Evolutionary conservation across 1,140 invertebrate species (phyloP).

Genomic region (Bombus soroeensis): DNA sequence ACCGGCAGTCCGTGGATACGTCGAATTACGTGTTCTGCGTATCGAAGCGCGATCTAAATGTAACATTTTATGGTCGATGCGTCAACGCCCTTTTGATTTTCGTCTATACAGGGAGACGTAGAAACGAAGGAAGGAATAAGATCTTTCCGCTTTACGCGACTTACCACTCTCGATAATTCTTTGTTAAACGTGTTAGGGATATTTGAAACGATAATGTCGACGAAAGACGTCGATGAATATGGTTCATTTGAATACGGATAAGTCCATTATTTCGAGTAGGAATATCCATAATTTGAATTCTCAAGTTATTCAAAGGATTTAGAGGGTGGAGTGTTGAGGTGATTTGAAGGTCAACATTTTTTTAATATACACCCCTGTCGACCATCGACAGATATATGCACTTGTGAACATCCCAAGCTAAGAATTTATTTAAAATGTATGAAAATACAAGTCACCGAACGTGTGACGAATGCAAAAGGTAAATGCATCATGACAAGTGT

Average conservation of each 20-base stretch:
- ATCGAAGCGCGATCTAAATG: slow-evolving; percentile 55
- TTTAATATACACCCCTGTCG: background rate
- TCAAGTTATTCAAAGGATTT: no score
- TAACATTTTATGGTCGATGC: slow-evolving; percentile 7
- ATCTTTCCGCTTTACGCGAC: background rate
- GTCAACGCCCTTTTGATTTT: background rate
- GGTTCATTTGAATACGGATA: no score
- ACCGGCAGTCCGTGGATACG: background rate
- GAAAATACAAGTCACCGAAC: background rate
- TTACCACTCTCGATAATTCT: slow-evolving; percentile 11
- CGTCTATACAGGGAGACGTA: background rate
- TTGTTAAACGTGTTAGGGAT: background rate
- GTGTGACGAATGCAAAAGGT: background rate
- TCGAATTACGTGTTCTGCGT: slow-evolving; percentile 46
- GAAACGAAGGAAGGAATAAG: background rate
- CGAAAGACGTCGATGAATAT: no score
- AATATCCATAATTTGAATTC: no score
- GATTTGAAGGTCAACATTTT: no score
- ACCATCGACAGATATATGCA: background rate
- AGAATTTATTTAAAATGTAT: background rate
- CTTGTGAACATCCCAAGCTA: no score
- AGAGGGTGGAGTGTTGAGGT: no score
- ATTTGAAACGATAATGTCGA: no score
- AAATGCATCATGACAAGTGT: background rate
- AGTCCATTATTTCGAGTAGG: no score